Evolutionary conservation across 1,140 invertebrate genomes (phyloP).

Genomic region (Triops cancriformis): DNA sequence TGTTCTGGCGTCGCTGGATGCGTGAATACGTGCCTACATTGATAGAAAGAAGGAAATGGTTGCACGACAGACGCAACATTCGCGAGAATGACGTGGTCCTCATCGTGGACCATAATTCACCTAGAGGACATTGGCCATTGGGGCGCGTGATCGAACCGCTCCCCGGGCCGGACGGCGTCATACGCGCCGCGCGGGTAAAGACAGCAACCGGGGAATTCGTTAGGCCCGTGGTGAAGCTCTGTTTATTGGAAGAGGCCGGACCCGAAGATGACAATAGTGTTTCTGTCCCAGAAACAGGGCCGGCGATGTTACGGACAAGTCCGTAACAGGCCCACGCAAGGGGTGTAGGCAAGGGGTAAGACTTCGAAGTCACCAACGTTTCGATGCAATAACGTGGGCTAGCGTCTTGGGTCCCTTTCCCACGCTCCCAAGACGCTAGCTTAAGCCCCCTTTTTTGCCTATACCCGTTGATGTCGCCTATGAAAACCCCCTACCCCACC

Average conservation of each 20-base stretch:
- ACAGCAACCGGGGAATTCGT: conserved; percentile 19
- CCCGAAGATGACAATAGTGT: not conserved
- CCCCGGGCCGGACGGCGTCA: conserved; percentile 24
- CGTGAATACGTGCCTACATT: conserved; percentile 25
- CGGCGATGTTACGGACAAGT: no score
- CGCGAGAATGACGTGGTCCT: conserved; percentile 24
- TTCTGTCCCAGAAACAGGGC: conserved; percentile 15
- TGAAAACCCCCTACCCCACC: no score
- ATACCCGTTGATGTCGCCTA: no score
- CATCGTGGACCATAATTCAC: conserved; percentile 20
- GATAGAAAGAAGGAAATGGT: conserved; percentile 27
- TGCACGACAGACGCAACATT: not conserved
- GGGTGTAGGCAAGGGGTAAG: no score
- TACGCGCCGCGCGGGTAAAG: conserved; percentile 21
- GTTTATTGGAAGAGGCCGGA: conserved; percentile 19
- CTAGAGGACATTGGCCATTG: conserved; percentile 17
- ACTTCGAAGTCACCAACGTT: no score
- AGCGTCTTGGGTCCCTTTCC: no score
- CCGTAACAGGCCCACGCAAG: no score
- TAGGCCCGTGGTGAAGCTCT: conserved; percentile 22
- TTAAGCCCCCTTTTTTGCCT: no score
- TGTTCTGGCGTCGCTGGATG: conserved; percentile 27
- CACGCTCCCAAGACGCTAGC: no score
- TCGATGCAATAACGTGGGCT: no score
- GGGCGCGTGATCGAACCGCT: conserved; percentile 1